These are phyloP conservation scores for Psilopsiagon aymara DNA, from an alignment of 2,113 vertebrate genomes.

Conservation along the genomic window DNA sequence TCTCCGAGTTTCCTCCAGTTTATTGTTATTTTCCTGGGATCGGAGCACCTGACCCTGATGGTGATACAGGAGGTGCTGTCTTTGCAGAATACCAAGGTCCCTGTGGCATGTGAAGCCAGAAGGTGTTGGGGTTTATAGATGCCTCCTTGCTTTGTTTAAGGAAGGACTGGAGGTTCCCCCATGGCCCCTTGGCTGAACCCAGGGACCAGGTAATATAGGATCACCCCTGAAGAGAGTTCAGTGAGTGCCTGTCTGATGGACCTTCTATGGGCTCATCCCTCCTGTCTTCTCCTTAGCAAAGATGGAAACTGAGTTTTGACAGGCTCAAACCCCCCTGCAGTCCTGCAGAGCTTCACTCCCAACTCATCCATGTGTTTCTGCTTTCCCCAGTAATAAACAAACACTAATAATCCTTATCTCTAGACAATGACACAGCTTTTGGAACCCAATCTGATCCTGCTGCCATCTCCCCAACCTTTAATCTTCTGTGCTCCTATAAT, in stretches of 20 bases:
- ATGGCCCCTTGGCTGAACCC: not conserved
- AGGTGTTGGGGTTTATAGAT: not conserved
- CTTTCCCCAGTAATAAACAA: not conserved
- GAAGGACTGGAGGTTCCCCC: not conserved
- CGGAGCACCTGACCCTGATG: not conserved
- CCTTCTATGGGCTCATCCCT: not conserved
- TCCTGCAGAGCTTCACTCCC: not conserved
- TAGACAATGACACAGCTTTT: not conserved
- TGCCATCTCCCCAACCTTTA: not conserved
- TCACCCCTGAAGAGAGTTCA: not conserved
- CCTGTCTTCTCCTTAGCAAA: not conserved
- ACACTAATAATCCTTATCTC: not conserved
- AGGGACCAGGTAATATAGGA: not conserved
- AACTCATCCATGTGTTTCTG: fast-evolving
- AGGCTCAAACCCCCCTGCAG: not conserved
- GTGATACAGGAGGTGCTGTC: not conserved
- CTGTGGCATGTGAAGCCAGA: not conserved
- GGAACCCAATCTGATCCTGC: not conserved
- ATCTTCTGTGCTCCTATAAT: not conserved
- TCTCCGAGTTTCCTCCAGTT: conserved; percentile 16
- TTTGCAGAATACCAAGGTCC: not conserved
- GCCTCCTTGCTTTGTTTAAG: not conserved
- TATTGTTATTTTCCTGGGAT: not conserved
- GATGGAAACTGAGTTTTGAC: not conserved
- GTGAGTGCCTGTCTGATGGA: not conserved